Conservation (phyloP, 2,888 invertebrate genomes). For the Lutraria lutraria region DNA sequence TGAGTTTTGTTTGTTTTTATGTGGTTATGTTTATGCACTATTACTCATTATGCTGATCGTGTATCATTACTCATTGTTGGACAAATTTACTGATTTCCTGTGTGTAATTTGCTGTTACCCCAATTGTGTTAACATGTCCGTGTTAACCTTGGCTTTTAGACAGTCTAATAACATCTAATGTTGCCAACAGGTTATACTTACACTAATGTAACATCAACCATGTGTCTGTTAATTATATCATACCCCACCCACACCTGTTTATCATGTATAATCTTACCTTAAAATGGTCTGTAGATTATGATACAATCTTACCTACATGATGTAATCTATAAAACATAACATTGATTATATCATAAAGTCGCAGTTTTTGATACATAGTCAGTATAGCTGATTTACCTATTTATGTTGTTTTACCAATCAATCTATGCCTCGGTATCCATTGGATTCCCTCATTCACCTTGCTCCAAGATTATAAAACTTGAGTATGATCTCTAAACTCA, state of each 20-base stretch:
- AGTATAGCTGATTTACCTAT: no score
- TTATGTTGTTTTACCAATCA: no score
- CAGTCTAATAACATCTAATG: neutral
- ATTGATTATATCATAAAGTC: no score
- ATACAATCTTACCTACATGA: neutral
- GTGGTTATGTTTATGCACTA: no score
- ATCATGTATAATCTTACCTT: slow-evolving; percentile 11
- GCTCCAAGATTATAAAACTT: no score
- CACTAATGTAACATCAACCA: neutral
- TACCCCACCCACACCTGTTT: slow-evolving; percentile 30
- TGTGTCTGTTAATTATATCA: neutral
- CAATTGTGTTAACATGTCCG: neutral
- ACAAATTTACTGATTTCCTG: neutral
- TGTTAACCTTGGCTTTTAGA: neutral
- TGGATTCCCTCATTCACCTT: no score
- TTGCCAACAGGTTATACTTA: slow-evolving; percentile 5
- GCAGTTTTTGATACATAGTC: no score
- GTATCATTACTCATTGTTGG: neutral
- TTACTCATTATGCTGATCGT: neutral
- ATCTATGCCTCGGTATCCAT: no score
- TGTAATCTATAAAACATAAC: neutral
- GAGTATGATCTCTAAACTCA: no score
- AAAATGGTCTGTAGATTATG: neutral
- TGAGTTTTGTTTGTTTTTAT: no score
- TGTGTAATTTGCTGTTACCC: neutral